A percentile compares a stretch with the other conserved stretches of the same genome.
Conservation (phyloP, 2,113 vertebrate species). For the Casuarius casuarius region DNA sequence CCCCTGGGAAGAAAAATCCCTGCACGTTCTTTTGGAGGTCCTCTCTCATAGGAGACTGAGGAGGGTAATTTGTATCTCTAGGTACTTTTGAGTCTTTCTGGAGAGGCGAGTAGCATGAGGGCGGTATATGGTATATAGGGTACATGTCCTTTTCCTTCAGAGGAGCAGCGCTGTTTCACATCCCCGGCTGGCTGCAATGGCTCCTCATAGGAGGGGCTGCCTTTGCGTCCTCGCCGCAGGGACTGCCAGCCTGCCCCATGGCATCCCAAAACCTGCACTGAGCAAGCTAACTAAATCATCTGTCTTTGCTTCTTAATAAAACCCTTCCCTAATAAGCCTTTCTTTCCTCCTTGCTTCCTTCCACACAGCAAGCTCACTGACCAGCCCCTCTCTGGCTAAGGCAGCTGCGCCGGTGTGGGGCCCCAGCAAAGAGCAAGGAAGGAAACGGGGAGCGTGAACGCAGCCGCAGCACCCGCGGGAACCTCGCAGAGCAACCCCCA, state of each 20-base stretch:
- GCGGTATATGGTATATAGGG: not conserved
- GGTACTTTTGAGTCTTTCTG: not conserved
- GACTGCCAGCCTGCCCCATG: not conserved
- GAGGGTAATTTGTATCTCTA: not conserved
- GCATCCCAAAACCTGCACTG: not conserved
- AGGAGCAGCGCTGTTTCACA: not conserved
- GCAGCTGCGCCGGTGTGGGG: not conserved
- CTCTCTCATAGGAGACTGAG: not conserved
- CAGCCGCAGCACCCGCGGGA: fast-evolving
- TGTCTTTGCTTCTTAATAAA: not conserved
- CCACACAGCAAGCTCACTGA: fast-evolving
- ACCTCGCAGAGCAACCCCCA: not conserved
- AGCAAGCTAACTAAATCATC: not conserved
- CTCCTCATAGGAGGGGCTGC: not conserved
- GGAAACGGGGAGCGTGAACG: fast-evolving
- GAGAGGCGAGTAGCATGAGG: not conserved
- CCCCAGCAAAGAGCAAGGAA: not conserved
- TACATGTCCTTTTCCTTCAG: not conserved
- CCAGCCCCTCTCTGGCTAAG: not conserved
- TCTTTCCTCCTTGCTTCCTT: not conserved
- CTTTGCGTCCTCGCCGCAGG: not conserved
- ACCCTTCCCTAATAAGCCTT: not conserved
- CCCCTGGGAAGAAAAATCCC: not conserved
- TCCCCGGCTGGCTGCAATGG: not conserved
- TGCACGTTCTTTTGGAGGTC: not conserved